Conservation (phyloP, 2,888 invertebrate genomes). For the Sphecodes monilicornis region DNA sequence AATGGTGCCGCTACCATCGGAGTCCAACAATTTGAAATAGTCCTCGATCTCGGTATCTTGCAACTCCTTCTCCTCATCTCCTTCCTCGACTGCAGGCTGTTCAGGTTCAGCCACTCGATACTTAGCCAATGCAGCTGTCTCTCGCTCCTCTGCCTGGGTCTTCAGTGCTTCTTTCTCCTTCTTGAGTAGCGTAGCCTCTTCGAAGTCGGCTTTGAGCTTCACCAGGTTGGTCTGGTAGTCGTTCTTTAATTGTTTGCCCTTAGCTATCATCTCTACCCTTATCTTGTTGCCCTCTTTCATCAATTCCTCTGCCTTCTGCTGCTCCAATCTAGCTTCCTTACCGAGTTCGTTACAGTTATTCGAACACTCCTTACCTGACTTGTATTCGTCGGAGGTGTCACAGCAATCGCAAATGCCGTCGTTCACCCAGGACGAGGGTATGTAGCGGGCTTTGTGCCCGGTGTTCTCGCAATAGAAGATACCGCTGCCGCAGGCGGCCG, state of each 20-base stretch:
- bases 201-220: constrained; percentile 89
- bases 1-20: constrained; percentile 91
- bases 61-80: constrained; percentile 86
- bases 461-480: constrained; percentile 95
- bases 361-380: constrained; percentile 87
- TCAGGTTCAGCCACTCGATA: constrained; percentile 89
- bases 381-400: constrained; percentile 95
- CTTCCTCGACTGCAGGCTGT: constrained; percentile 82
- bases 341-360: constrained; percentile 94
- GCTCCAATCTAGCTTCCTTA: constrained; percentile 90
- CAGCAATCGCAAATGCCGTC: constrained; percentile 98
- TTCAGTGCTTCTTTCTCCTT: constrained; percentile 91
- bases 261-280: constrained; percentile 90
- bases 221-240: constrained; percentile 90
- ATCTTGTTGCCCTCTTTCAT: constrained; percentile 92
- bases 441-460: constrained; percentile 90
- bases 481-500: constrained; percentile 96
- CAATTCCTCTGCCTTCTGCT: constrained; percentile 90
- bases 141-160: constrained; percentile 89
- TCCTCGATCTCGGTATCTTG: constrained; percentile 89
- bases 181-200: constrained; percentile 92
- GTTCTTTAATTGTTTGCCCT: constrained; percentile 89
- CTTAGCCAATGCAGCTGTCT: constrained; percentile 91
- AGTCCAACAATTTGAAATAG: constrained; percentile 92
- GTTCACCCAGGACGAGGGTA: constrained; percentile 95